Evolutionary conservation across 2,888 invertebrate genomes (phyloP).

Genomic region (Tetanocera ferruginea): DNA sequence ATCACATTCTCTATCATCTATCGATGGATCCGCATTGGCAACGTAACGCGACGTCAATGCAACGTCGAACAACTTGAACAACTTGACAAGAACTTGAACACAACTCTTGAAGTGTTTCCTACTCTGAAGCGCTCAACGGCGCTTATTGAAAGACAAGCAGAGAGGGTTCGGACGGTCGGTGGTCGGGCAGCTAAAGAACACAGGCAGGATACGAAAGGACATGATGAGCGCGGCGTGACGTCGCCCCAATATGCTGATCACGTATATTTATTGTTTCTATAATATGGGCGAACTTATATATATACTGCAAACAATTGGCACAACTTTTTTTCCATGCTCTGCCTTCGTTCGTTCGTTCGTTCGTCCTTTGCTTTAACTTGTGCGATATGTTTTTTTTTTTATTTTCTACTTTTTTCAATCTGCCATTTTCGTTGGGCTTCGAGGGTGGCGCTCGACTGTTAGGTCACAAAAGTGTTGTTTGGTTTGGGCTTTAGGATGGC

Average conservation of each 20-base stretch:
- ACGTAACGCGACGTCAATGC: constrained; percentile 12
- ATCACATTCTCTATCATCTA: background rate
- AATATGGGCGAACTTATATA: constrained; percentile 63
- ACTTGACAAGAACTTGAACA: constrained; percentile 34
- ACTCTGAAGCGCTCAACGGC: constrained; percentile 37
- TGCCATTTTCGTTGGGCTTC: background rate
- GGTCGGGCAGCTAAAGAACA: background rate
- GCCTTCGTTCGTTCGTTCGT: background rate
- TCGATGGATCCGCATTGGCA: background rate
- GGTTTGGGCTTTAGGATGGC: background rate
- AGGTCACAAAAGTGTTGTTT: too few species aligned
- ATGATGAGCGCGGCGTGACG: constrained; percentile 50
- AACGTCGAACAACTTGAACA: constrained; percentile 26
- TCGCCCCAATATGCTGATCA: constrained; percentile 65
- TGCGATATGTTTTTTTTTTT: constrained; percentile 10
- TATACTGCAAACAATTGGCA: constrained; percentile 46
- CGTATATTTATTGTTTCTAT: constrained; percentile 69
- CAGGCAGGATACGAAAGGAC: constrained; percentile 46
- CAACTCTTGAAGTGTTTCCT: constrained; percentile 52
- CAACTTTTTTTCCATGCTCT: constrained; percentile 40
- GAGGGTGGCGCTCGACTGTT: background rate
- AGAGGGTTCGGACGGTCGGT: background rate
- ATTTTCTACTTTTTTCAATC: background rate
- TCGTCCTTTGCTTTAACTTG: constrained; percentile 15
- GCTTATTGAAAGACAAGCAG: background rate